phyloP scores from a whole-genome alignment of 2,797 vertebrate genomes.

The Fistularia commersonii region DNA sequence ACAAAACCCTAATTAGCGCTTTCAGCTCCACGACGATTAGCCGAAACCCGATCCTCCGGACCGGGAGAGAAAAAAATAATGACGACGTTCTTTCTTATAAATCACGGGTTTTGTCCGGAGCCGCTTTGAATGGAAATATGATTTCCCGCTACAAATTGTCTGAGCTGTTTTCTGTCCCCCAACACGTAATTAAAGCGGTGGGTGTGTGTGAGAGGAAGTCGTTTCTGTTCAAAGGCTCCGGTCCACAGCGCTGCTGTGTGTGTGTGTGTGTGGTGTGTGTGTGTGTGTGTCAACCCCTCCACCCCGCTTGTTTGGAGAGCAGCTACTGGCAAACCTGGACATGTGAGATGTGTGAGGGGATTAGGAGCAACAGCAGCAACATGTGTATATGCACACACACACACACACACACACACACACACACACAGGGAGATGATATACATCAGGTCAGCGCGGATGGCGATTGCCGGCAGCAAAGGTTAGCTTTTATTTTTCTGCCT shows the following conservation, averaged over 20 bases:
- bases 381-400: no score
- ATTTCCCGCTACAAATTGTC: conserved; percentile 94
- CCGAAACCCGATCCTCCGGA: conserved; percentile 83
- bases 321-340: conserved; percentile 78
- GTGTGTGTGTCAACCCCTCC: no score
- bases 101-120: conserved; percentile 87
- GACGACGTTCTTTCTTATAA: conserved; percentile 89
- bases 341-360: conserved; percentile 70
- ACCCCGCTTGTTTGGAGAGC: conserved; percentile 75
- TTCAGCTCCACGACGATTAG: conserved; percentile 83
- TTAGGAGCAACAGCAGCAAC: conserved; percentile 66
- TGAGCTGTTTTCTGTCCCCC: conserved; percentile 89
- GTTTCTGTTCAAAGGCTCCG: conserved; percentile 92
- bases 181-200: conserved; percentile 90
- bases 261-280: no score
- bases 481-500: no score
- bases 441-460: no score
- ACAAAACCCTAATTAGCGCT: conserved; percentile 93
- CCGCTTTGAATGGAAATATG: conserved; percentile 92
- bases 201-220: conserved; percentile 91
- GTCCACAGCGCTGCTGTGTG: conserved; percentile 80
- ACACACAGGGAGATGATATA: no score
- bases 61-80: conserved; percentile 83
- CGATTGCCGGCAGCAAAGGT: no score
- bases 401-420: no score